Base-by-base conservation (phyloP, 2,888 invertebrate genomes). In the Ametastegia equiseti region DNA sequence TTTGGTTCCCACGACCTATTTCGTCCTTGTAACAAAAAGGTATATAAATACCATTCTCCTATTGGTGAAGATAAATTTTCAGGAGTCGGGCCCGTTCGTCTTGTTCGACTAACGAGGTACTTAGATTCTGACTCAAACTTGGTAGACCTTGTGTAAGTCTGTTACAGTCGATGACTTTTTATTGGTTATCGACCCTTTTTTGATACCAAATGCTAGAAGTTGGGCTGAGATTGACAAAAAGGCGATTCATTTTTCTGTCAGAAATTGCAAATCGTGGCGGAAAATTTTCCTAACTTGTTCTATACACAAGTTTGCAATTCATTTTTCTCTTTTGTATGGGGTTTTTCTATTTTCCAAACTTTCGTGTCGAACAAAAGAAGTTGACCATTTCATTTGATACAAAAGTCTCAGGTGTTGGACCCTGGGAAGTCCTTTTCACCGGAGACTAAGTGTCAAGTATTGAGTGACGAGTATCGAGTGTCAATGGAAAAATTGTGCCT, bases 391-490 rank as follows among this genome's bases (percentile, higher is more conserved):
- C n/a, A n/a, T n/a, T n/a, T n/a, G n/a, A n/a, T n/a, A n/a, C n/a
- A n/a, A n/a, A n/a, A n/a, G n/a, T n/a, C n/a, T n/a, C n/a, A n/a
- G n/a, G n/a, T n/a, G n/a, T n/a, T n/a, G n/a, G n/a, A n/a, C n/a
- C n/a, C n/a, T n/a, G n/a, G n/a, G n/a, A n/a, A n/a, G n/a, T n/a
- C n/a, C n/a, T n/a, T 39, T 65, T 65, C 39, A 65, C 36, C 65
- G 6, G 65, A 15, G 7, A 39, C n/a, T 65, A 65, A 36, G 11
- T 33, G 9, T 15, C 39, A 3, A 65, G 19, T 15, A 65, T 65
- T 65, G 36, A 65, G 65, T 65, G 65, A 65, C 65, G 36, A 23
- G 65, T 65, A 65, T 65, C n/a, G 65, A 65, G 65, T 65, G 36
- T 36, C 36, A 19, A 65, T 65, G 65, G 7, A n/a, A 39, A 19